A percentile compares a stretch with the other conserved stretches of the same genome.
These are phyloP conservation scores for Lamellibrachia satsuma DNA, from an alignment of 2,888 invertebrate genomes.

Conservation along the genomic window DNA sequence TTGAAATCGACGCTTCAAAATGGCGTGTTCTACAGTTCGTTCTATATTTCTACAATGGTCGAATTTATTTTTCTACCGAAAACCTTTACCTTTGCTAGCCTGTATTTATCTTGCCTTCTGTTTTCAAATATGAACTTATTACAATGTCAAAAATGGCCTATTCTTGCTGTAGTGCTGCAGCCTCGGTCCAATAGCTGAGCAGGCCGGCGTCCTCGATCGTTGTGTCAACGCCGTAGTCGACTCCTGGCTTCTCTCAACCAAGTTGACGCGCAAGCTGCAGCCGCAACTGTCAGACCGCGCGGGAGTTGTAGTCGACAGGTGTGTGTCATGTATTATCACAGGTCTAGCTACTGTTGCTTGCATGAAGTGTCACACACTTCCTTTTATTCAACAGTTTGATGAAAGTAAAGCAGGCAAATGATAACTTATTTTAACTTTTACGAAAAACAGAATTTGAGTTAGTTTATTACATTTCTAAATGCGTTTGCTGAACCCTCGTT, in stretches of 20 bases:
- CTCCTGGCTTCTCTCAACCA: constrained; percentile 50
- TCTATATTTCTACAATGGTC: not conserved
- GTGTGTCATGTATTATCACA: not conserved
- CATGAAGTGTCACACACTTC: not conserved
- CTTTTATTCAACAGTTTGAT: not conserved
- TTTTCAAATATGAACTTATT: not conserved
- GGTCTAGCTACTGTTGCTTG: not conserved
- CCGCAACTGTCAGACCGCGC: not conserved
- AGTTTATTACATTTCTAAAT: too few species aligned
- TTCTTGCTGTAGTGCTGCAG: constrained; percentile 52
- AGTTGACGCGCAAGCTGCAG: constrained; percentile 24
- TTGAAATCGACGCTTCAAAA: not conserved
- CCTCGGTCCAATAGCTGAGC: constrained; percentile 53
- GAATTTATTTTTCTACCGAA: not conserved
- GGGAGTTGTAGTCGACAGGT: not conserved
- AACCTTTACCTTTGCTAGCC: not conserved
- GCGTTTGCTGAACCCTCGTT: too few species aligned
- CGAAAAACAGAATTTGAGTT: too few species aligned
- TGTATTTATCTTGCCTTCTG: not conserved
- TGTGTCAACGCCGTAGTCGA: constrained; percentile 58
- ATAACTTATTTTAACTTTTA: too few species aligned
- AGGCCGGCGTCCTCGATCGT: constrained; percentile 49
- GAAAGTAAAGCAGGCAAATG: too few species aligned
- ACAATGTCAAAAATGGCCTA: not conserved
- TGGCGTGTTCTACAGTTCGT: not conserved